Evolutionary conservation across 1,140 invertebrate genomes (phyloP).

Genomic region (Drosophila lini): DNA sequence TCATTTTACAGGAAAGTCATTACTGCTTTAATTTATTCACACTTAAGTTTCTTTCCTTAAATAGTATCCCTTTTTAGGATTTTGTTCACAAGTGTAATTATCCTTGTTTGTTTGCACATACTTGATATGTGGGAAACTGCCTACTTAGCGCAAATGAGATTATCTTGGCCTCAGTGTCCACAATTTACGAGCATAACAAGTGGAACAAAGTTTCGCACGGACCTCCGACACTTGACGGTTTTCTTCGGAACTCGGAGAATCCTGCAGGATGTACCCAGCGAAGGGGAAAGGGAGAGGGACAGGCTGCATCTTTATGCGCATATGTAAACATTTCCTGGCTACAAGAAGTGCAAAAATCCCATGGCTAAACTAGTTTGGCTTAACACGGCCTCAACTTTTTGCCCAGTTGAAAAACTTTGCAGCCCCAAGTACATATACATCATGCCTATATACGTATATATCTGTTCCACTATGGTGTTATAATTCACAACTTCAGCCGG

Average conservation of each 20-base stretch:
- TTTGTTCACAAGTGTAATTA: neutral
- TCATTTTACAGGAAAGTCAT: too few species aligned
- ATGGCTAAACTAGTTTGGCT: constrained; percentile 63
- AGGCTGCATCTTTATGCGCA: constrained; percentile 72
- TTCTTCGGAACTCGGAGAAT: constrained; percentile 9
- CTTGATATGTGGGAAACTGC: constrained; percentile 30
- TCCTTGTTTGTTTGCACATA: neutral
- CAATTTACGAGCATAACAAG: constrained; percentile 67
- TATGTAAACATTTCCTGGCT: constrained; percentile 75
- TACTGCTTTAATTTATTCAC: neutral
- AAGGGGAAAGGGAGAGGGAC: neutral
- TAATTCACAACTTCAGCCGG: constrained; percentile 63
- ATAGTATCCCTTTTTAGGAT: neutral
- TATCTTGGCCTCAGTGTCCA: constrained; percentile 51
- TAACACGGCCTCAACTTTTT: constrained; percentile 39
- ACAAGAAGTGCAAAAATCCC: constrained; percentile 68
- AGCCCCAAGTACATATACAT: constrained; percentile 25
- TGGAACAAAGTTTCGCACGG: constrained; percentile 56
- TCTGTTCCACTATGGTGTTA: constrained; percentile 56
- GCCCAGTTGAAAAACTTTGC: constrained; percentile 45
- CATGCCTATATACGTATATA: constrained; percentile 15
- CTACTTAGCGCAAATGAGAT: constrained; percentile 65
- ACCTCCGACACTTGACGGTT: constrained; percentile 1
- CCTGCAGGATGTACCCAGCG: neutral
- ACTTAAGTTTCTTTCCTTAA: neutral